A percentile compares a stretch with the other conserved stretches of the same genome.
Conservation (phyloP, 2,888 invertebrate genomes). For the Aethes cnicana region DNA sequence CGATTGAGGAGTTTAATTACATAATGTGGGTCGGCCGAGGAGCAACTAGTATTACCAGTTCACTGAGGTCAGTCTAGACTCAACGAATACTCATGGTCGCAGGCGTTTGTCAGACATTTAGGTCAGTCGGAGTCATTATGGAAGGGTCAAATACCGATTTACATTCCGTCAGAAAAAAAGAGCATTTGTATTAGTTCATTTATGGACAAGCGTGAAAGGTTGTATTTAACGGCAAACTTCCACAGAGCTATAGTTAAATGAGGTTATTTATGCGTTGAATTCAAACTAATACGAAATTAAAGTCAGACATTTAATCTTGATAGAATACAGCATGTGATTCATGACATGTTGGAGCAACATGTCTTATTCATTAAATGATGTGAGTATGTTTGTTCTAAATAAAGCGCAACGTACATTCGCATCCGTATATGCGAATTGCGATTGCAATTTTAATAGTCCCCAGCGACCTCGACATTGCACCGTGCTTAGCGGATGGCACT, state of each 20-base stretch:
- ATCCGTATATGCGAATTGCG: not conserved
- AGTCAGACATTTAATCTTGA: too few relatives aligned
- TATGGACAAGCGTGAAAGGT: conserved; percentile 7
- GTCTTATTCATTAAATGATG: too few relatives aligned
- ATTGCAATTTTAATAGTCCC: conserved; percentile 34
- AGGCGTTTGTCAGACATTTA: conserved; percentile 18
- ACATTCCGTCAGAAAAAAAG: not conserved
- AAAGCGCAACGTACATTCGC: too few relatives aligned
- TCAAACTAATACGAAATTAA: too few relatives aligned
- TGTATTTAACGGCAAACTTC: not conserved
- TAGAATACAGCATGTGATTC: too few relatives aligned
- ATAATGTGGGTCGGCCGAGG: conserved; percentile 18
- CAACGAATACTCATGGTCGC: conserved; percentile 18
- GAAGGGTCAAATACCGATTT: conserved; percentile 7
- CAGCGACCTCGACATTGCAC: conserved; percentile 69
- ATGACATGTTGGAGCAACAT: too few relatives aligned
- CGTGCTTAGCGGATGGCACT: conserved; percentile 62
- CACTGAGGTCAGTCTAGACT: conserved; percentile 22
- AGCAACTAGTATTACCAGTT: conserved; percentile 19
- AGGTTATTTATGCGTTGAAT: too few relatives aligned
- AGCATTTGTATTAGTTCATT: conserved; percentile 11
- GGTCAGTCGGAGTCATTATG: conserved; percentile 9
- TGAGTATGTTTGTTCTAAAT: too few relatives aligned
- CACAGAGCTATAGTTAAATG: not conserved
- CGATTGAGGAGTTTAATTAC: conserved; percentile 14